These are phyloP conservation scores for Pteropus rufus DNA, from an alignment of 2,797 vertebrate species.

Conservation along the genomic window DNA sequence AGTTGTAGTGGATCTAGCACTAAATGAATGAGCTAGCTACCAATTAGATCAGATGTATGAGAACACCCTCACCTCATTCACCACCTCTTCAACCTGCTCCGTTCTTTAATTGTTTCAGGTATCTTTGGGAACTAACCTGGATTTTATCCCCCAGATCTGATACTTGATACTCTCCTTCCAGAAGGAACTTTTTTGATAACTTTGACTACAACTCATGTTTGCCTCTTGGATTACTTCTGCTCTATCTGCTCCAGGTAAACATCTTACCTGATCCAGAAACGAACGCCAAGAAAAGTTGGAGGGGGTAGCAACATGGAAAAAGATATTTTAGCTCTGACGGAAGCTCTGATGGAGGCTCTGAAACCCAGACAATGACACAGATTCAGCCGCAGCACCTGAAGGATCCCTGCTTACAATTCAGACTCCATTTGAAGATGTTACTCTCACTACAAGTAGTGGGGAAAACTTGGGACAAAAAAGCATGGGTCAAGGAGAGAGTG, in stretches of 20 bases:
- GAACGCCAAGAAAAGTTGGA: neutral
- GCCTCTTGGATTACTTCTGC: neutral
- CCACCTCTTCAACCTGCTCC: neutral
- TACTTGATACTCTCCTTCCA: neutral
- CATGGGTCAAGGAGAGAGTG: neutral
- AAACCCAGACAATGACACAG: neutral
- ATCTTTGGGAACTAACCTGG: neutral
- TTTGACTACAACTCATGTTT: neutral
- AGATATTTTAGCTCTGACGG: neutral
- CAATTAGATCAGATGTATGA: neutral
- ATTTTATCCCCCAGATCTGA: neutral
- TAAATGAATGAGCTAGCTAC: neutral
- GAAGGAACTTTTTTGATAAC: neutral
- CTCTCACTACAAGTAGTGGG: neutral
- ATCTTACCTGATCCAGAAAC: neutral
- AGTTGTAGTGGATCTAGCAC: neutral
- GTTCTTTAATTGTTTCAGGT: neutral
- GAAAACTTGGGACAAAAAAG: neutral
- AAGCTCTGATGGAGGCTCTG: neutral
- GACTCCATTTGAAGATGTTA: neutral
- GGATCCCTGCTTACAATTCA: neutral
- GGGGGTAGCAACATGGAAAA: neutral
- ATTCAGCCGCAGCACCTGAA: neutral
- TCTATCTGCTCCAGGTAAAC: slow-evolving; percentile 30
- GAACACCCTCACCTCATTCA: neutral